phyloP scores from a whole-genome alignment of 64 coral and sea anemone species.

The Platygyra sinensis region DNA sequence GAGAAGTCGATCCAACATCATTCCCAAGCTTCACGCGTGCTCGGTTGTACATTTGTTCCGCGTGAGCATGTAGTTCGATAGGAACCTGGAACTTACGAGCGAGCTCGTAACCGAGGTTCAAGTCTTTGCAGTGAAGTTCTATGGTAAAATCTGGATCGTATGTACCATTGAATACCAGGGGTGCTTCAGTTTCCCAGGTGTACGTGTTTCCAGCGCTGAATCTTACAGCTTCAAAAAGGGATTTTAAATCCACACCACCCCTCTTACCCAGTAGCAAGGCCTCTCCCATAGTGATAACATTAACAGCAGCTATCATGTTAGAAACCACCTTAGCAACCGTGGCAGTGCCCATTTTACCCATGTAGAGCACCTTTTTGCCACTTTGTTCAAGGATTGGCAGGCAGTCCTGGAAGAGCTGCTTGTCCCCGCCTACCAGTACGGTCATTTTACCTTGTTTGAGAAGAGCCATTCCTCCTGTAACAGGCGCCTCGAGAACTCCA shows the following conservation, averaged over 20 bases:
- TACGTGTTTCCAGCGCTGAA: conserved; percentile 81
- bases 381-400: conserved; percentile 66
- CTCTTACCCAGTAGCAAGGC: conserved; percentile 78
- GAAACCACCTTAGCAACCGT: conserved; percentile 81
- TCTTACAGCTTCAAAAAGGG: conserved; percentile 79
- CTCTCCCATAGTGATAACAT: conserved; percentile 64
- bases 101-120: conserved; percentile 71
- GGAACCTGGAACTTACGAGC: conserved; percentile 59
- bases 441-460: conserved; percentile 74
- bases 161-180: conserved; percentile 80
- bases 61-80: neutral
- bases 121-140: conserved; percentile 82
- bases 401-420: conserved; percentile 60
- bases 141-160: conserved; percentile 84
- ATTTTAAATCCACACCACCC: conserved; percentile 58
- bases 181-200: conserved; percentile 81
- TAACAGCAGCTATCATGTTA: conserved; percentile 82
- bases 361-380: conserved; percentile 61
- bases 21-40: conserved; percentile 47
- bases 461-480: conserved; percentile 77
- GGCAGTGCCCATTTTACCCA: conserved; percentile 72
- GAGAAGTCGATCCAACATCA: conserved; percentile 44
- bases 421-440: conserved; percentile 76
- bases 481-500: conserved; percentile 64
- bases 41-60: conserved; percentile 56